These are phyloP conservation scores for Heliconius congener DNA, from an alignment of 1,140 invertebrate species.

Conservation along the genomic window DNA sequence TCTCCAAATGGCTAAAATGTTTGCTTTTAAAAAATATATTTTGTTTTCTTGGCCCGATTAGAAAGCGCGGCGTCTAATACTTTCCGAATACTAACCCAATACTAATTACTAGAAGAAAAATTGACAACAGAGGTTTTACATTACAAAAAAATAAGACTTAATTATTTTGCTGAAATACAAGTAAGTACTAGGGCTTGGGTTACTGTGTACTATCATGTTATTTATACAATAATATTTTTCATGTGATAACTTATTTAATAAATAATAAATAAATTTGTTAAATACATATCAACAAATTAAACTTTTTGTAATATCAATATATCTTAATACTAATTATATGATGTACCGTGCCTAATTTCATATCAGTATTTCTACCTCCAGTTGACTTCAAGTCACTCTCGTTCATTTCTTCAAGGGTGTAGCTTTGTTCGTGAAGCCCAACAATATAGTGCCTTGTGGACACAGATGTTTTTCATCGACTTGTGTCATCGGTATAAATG, in stretches of 20 bases:
- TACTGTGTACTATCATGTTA: too few relatives aligned
- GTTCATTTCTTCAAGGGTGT: conserved; percentile 59
- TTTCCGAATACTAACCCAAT: background rate
- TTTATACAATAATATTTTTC: too few relatives aligned
- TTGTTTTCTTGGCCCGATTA: background rate
- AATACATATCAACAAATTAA: background rate
- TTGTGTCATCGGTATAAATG: conserved; percentile 78
- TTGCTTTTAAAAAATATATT: background rate
- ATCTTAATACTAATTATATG: background rate
- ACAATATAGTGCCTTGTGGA: conserved; percentile 69
- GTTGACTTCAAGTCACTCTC: background rate
- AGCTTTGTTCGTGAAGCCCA: conserved; percentile 64
- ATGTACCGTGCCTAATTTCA: background rate
- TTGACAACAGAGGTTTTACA: background rate
- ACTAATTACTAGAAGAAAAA: background rate
- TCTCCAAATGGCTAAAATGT: background rate
- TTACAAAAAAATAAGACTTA: too few relatives aligned
- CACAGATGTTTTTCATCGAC: conserved; percentile 76
- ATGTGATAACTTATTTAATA: too few relatives aligned
- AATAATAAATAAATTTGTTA: too few relatives aligned
- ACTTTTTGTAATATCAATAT: background rate
- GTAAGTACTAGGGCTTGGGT: too few relatives aligned
- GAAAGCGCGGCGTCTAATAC: background rate
- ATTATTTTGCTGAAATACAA: too few relatives aligned
- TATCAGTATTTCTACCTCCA: background rate